Evolutionary conservation across 2,113 vertebrate genomes (phyloP).

Genomic region (Hucho hucho): DNA sequence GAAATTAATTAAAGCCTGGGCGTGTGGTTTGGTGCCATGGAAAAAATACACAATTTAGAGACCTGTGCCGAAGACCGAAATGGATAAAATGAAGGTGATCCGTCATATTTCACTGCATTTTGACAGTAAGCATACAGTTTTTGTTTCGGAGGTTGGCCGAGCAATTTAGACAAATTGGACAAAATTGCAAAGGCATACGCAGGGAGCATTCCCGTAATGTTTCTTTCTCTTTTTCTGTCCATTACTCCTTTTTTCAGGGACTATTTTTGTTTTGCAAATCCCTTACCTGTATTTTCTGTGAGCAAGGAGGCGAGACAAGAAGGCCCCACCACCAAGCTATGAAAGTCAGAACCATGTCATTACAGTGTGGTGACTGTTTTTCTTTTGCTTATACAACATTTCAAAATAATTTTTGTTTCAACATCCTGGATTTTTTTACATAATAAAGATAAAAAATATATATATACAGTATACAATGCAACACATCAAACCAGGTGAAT

Average conservation of each 20-base stretch:
- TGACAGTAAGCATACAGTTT: constrained; percentile 78
- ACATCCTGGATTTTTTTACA: too few species aligned
- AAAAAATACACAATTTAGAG: constrained; percentile 79
- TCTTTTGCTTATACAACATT: background rate
- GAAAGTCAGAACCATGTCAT: constrained; percentile 35
- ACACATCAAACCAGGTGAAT: constrained; percentile 10
- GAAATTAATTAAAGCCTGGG: constrained; percentile 90
- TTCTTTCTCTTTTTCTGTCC: constrained; percentile 59
- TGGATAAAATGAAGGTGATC: constrained; percentile 86
- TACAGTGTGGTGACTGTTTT: background rate
- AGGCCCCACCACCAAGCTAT: constrained; percentile 29
- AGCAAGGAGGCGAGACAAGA: constrained; percentile 48
- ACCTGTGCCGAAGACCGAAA: constrained; percentile 76
- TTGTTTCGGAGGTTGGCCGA: constrained; percentile 77
- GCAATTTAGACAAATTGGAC: constrained; percentile 88
- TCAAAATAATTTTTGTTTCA: too few species aligned
- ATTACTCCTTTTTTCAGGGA: constrained; percentile 41
- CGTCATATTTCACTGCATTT: constrained; percentile 85
- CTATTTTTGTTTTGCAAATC: constrained; percentile 65
- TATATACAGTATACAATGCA: background rate
- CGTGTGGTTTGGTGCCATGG: constrained; percentile 81
- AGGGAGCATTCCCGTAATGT: constrained; percentile 69
- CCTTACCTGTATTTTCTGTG: constrained; percentile 67
- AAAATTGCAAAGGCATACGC: constrained; percentile 85
- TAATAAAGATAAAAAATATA: too few species aligned